Conservation (phyloP, 30 jellyfish, hydroid and myxozoan genomes). For the Pseudorhiza aurosa region DNA sequence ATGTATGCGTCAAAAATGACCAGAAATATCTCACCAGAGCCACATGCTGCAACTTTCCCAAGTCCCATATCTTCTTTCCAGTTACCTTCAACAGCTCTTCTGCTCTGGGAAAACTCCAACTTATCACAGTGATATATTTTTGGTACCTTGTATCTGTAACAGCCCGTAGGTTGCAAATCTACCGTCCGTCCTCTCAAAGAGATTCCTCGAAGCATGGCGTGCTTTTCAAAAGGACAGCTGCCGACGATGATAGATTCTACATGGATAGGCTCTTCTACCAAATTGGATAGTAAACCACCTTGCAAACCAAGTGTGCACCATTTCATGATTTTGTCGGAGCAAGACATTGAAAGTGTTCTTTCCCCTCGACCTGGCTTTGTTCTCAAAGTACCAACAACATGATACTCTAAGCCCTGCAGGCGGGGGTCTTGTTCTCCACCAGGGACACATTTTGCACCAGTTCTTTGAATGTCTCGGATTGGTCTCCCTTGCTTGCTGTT, state of each 20-base stretch:
- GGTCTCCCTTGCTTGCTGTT: no score
- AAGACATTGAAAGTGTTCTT: slow-evolving; percentile 85
- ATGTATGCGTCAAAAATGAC: no score
- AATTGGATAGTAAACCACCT: slow-evolving; percentile 78
- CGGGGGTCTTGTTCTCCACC: slow-evolving; percentile 82
- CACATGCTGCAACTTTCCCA: slow-evolving; percentile 77
- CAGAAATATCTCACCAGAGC: slow-evolving; percentile 79
- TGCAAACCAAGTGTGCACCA: slow-evolving; percentile 95
- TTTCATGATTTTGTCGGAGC: slow-evolving; percentile 89
- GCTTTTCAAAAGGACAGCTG: slow-evolving; percentile 52
- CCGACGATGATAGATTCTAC: slow-evolving; percentile 67
- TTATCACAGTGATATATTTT: slow-evolving; percentile 30
- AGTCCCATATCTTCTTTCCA: slow-evolving; percentile 8
- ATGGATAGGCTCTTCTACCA: slow-evolving; percentile 47
- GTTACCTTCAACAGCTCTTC: slow-evolving; percentile 18
- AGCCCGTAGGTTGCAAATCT: background rate
- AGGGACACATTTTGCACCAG: slow-evolving; percentile 97
- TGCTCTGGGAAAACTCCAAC: slow-evolving; percentile 55
- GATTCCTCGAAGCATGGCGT: slow-evolving; percentile 65
- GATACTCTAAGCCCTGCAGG: slow-evolving; percentile 68
- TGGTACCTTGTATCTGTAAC: slow-evolving; percentile 3
- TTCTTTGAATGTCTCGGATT: slow-evolving; percentile 75
- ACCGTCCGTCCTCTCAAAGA: slow-evolving; percentile 67
- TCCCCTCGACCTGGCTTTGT: slow-evolving; percentile 95
- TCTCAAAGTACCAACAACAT: slow-evolving; percentile 73